Base-by-base conservation (phyloP, 1,140 invertebrate genomes). In the Apis dorsata region DNA sequence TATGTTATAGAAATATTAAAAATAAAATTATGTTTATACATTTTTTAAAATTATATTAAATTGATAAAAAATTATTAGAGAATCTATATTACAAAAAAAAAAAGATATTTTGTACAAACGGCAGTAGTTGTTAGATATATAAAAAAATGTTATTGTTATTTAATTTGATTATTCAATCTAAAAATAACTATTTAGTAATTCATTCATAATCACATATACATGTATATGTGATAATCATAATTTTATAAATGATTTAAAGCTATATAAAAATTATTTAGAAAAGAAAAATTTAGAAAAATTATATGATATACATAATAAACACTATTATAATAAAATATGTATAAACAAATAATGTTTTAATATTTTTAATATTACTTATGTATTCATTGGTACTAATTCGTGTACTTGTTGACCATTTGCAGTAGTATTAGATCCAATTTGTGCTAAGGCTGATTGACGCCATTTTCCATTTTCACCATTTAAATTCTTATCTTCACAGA, bases 401-500 rank as follows among this genome's bases (percentile, higher is more conserved):
- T 94, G 93, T 19, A 92, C 90, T 65, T 93, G 93, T 78, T 94
- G 93, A 11, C 93, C 93, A 70, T 93, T 93, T 2, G 87, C 79
- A 68, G 89, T 93, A 34, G 84, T 90, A 81, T 88, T 92, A 44
- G 88, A 87, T 79, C 89, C 92, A 28, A 96, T 94, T 85, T 95
- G 95, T 19, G 95, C 96, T 59, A 96, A 89, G 59, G 95, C 95
- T 3, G 95, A 95, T 76, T 95, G 95, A 59, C 95, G 95, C 96
- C 96, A 96, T 62, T 94, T 95, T 15, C 96, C 96, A 62, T 95
- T 95, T 21, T 94, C 95, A 15, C 95, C 94, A 91, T 96, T 95
- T 83, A 95, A 95, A 75, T 93, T 95, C 89, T 92, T 95, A 88
- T 98, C 98, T 92, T 98, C 98, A 94, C 98, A 98, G 90, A 99